phyloP scores from a whole-genome alignment of 2,797 vertebrate species.

The Myotis daubentonii region DNA sequence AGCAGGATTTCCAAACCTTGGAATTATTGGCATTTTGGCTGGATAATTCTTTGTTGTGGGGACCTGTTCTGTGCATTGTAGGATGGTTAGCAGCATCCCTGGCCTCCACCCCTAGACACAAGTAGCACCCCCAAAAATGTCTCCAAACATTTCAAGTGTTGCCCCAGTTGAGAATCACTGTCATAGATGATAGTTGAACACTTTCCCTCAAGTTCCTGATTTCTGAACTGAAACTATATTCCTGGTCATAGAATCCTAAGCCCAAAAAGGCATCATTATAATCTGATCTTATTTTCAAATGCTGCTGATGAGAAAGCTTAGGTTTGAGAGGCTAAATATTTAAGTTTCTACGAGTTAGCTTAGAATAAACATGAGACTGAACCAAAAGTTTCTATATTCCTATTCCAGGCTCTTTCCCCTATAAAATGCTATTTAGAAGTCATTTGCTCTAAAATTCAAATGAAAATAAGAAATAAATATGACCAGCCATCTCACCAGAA shows the following conservation, averaged over 20 bases:
- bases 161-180: not conserved
- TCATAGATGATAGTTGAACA: not conserved
- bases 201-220: not conserved
- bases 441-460: constrained; percentile 59
- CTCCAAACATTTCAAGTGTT: not conserved
- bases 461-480: constrained; percentile 67
- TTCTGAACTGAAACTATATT: not conserved
- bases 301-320: not conserved
- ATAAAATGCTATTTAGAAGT: constrained; percentile 9
- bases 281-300: constrained; percentile 26
- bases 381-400: constrained; percentile 45
- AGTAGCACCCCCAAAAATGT: not conserved
- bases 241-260: not conserved
- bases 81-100: not conserved
- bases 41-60: not conserved
- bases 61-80: not conserved
- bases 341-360: not conserved
- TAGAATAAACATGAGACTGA: not conserved
- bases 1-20: not conserved
- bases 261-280: not conserved
- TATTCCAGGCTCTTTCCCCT: not conserved
- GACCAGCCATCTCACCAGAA: not conserved
- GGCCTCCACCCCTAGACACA: not conserved
- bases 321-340: not conserved
- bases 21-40: not conserved